phyloP scores from a whole-genome alignment of 2,113 vertebrate species.

The Centropristis striata region DNA sequence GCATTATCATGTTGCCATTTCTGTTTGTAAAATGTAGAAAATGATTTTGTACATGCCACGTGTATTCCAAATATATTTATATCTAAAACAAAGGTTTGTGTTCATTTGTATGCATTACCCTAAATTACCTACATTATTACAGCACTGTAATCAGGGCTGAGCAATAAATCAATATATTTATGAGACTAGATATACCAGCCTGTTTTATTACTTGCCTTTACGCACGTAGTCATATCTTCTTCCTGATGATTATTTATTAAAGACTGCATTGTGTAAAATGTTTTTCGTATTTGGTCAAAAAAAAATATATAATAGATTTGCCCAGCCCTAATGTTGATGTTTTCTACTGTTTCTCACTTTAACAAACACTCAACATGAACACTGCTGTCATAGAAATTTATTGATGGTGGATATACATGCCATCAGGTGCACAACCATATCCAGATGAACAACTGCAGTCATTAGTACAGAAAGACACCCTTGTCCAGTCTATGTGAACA shows the following conservation, averaged over 20 bases:
- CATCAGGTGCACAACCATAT: conserved; percentile 38
- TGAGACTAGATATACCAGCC: no score
- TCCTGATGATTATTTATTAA: no score
- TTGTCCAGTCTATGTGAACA: conserved; percentile 1
- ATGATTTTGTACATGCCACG: conserved; percentile 11
- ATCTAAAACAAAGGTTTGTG: conserved; percentile 29
- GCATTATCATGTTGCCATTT: not conserved
- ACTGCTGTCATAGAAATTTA: conserved; percentile 55
- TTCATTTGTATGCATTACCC: not conserved
- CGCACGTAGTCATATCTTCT: no score
- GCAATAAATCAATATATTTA: no score
- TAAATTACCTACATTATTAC: not conserved
- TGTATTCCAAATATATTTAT: conserved; percentile 66
- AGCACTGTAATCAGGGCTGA: no score
- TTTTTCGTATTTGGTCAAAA: no score
- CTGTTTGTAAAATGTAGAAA: conserved; percentile 32
- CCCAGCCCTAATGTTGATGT: no score
- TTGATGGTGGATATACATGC: conserved; percentile 53
- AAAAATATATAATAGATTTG: no score
- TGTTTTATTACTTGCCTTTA: no score
- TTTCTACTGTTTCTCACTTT: not conserved
- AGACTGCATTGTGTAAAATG: no score
- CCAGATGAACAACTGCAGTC: conserved; percentile 5
- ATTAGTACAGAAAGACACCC: conserved; percentile 25
- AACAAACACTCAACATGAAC: conserved; percentile 8